Base-by-base conservation (phyloP, 2,797 vertebrate genomes). In the Trachurus trachurus region DNA sequence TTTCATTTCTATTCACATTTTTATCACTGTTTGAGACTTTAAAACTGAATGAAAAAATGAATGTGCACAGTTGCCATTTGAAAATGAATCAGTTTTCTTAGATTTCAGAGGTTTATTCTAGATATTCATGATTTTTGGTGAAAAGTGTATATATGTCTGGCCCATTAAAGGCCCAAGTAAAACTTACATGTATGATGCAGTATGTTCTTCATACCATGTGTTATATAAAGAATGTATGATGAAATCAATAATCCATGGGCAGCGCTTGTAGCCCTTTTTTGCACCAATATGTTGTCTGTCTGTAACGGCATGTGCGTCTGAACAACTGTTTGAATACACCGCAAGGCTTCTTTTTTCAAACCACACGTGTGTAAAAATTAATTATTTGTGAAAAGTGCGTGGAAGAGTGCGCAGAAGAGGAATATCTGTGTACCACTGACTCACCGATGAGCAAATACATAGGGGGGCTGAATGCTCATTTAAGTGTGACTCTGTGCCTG, bases 211-310 rank as follows among this genome's bases (percentile, higher is more conserved):
- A 62, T 76, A 65, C 63, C 84, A 82, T 89, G 81, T 89, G 87
- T 80, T 71, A 45, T 73, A 92, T 92, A 72, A 93, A 90, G 82
- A 88, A 92, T 93, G 85, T 71, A 92, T 90, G 82, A 87, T 49
- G 66, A 87, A 87, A 92, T 94, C 71, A 91, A 92, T 93, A 90
- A 91, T 93, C 85, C 71, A 94, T 84, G 76, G 19, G 2, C 40
- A 60, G 42, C 29, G 84, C 87, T 90, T 65, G 64, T 71, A 87
- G 79, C 71, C 3, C 10, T 71, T 65, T 66, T 73, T 54, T 65
- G 16, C 64, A 71, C 69, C 69, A 44, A 68, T 12, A 66, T 65
- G 81, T 72, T 71, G 53, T 73, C 73, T 57, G 54, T 63, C 60
- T 39, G 40, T 76, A 85, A 53, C 29, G 2, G 37, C 53, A 49